Conservation (phyloP, 1,140 invertebrate species). For the Chelonus insularis region DNA sequence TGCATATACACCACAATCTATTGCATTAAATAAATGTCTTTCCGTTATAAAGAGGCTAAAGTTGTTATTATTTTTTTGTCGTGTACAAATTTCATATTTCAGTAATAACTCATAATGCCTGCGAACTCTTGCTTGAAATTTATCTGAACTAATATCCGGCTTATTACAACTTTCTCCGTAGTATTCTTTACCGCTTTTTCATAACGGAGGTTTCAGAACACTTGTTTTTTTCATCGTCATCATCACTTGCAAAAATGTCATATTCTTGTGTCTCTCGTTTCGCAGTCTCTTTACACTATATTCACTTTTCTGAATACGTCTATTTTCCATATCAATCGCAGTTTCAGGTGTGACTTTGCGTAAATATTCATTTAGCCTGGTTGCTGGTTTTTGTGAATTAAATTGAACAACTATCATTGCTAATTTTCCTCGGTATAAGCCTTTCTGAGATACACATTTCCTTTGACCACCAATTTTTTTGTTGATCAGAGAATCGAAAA, state of each 20-base stretch:
- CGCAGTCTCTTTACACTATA: no score
- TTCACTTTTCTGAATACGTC: not conserved
- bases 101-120: not conserved
- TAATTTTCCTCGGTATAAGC: not conserved
- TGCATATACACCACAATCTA: slow-evolving; percentile 30
- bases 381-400: not conserved
- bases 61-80: not conserved
- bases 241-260: no score
- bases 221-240: no score
- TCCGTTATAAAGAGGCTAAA: not conserved
- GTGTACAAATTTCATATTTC: not conserved
- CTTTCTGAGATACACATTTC: not conserved
- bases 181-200: not conserved
- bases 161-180: not conserved
- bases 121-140: not conserved
- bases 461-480: not conserved
- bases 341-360: not conserved
- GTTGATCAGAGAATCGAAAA: not conserved
- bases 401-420: not conserved
- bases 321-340: not conserved
- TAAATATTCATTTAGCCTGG: not conserved
- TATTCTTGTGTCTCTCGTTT: no score
- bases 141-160: not conserved
- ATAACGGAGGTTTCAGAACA: no score
- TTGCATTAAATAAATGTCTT: not conserved